Percentiles rank a stretch among this genome's conserved stretches.
phyloP scores from a whole-genome alignment of 2,113 vertebrate genomes.

The Hippocampus comes region DNA sequence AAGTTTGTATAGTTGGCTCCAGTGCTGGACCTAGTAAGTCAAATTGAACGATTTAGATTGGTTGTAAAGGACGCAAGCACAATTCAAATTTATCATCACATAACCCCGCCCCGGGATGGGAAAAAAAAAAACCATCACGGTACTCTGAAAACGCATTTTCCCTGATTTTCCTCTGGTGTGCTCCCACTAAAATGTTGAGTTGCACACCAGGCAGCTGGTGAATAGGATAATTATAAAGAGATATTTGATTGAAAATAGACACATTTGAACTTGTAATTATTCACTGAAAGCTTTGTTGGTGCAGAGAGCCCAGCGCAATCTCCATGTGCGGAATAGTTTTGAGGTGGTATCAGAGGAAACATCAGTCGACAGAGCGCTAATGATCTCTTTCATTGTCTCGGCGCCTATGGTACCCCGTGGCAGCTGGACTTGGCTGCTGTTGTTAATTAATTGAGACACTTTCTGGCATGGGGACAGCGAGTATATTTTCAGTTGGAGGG shows the following conservation, averaged over 20 bases:
- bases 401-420: slow-evolving; percentile 35
- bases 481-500: slow-evolving; percentile 45
- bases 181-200: too few species aligned
- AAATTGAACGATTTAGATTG: too few species aligned
- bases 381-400: slow-evolving; percentile 23
- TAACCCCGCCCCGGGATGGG: too few species aligned
- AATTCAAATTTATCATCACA: too few species aligned
- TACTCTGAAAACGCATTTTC: too few species aligned
- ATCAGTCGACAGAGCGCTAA: slow-evolving; percentile 18
- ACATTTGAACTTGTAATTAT: neutral
- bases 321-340: neutral
- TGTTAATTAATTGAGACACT: slow-evolving; percentile 65
- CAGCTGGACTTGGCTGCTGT: slow-evolving; percentile 49
- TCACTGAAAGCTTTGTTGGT: neutral
- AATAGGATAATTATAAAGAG: neutral
- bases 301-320: neutral
- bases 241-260: neutral
- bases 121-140: too few species aligned
- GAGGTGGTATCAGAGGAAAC: slow-evolving; percentile 1
- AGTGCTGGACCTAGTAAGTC: too few species aligned
- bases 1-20: too few species aligned
- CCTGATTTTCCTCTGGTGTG: too few species aligned
- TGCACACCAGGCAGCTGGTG: neutral
- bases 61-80: too few species aligned
- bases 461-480: slow-evolving; percentile 37